Percentiles rank a stretch among this genome's conserved stretches.
Conservation (phyloP, 2,888 invertebrate species). For the Hypselothyrea guttata region DNA sequence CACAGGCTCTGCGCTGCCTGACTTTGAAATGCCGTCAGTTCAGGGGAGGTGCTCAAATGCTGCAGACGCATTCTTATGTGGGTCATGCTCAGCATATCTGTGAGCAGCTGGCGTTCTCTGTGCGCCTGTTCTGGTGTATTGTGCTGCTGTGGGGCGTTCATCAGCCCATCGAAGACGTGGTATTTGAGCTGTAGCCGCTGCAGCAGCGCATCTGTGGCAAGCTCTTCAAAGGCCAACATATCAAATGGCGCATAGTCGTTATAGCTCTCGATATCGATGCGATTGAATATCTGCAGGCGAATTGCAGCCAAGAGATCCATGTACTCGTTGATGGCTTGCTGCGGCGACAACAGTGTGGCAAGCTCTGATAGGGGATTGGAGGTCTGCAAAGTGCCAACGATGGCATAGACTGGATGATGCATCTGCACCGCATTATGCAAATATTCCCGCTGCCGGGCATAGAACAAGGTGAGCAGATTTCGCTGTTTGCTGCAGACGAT, state of each 20-base stretch:
- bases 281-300: slow-evolving; percentile 66
- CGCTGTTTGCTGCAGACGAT: slow-evolving; percentile 62
- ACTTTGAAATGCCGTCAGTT: slow-evolving; percentile 64
- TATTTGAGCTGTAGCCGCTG: slow-evolving; percentile 72
- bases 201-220: slow-evolving; percentile 55
- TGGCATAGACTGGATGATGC: slow-evolving; percentile 14
- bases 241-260: slow-evolving; percentile 27
- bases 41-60: slow-evolving; percentile 31
- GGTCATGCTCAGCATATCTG: slow-evolving; percentile 46
- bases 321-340: slow-evolving; percentile 32
- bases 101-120: slow-evolving; percentile 44
- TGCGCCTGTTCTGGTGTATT: slow-evolving; percentile 11
- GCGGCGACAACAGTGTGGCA: not conserved
- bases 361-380: slow-evolving; percentile 28
- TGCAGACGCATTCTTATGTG: slow-evolving; percentile 66
- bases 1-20: slow-evolving; percentile 55
- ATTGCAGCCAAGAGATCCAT: slow-evolving; percentile 70
- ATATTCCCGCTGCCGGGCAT: slow-evolving; percentile 68
- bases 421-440: slow-evolving; percentile 9
- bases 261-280: slow-evolving; percentile 36
- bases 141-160: slow-evolving; percentile 22
- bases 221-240: slow-evolving; percentile 23
- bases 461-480: slow-evolving; percentile 64
- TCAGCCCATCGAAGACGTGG: slow-evolving; percentile 32
- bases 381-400: slow-evolving; percentile 37